Evolutionary conservation across 2,888 invertebrate genomes (phyloP).

Genomic region (Caenorhabditis parvicauda): DNA sequence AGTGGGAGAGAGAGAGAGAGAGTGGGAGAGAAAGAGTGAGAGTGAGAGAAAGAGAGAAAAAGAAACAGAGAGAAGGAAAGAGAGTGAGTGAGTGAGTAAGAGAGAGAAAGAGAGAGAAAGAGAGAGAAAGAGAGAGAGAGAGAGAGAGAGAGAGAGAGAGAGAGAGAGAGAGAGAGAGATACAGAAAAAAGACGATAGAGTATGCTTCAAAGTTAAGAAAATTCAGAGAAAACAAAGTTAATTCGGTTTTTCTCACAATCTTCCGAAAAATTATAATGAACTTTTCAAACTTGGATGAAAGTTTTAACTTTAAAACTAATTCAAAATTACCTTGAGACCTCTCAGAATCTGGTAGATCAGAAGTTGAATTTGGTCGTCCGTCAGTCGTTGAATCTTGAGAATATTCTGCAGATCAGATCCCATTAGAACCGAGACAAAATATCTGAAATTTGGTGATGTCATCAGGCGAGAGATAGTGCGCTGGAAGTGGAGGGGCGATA

Average conservation of each 20-base stretch:
- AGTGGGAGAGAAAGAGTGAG: no score
- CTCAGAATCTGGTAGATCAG: slow-evolving; percentile 94
- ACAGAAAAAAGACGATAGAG: no score
- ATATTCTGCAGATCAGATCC: slow-evolving; percentile 98
- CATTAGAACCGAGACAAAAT: slow-evolving; percentile 95
- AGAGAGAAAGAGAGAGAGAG: no score
- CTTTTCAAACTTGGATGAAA: neutral
- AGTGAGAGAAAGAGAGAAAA: slow-evolving; percentile 1
- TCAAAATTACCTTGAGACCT: slow-evolving; percentile 76
- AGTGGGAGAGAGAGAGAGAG: no score
- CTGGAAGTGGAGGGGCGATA: no score
- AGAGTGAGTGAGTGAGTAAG: neutral
- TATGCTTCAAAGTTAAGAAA: no score
- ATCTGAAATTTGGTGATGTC: slow-evolving; percentile 67
- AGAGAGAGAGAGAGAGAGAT: no score
- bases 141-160: no score
- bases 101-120: no score
- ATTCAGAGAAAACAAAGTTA: no score
- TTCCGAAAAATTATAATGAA: neutral
- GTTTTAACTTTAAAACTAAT: no score
- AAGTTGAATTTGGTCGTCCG: slow-evolving; percentile 97
- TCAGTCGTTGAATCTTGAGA: slow-evolving; percentile 89
- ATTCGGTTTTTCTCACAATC: neutral
- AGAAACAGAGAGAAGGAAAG: neutral
- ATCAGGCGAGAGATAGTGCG: no score